These are phyloP conservation scores for Corydoras sp. DNA, from an alignment of 2,113 vertebrate species.

Conservation along the genomic window DNA sequence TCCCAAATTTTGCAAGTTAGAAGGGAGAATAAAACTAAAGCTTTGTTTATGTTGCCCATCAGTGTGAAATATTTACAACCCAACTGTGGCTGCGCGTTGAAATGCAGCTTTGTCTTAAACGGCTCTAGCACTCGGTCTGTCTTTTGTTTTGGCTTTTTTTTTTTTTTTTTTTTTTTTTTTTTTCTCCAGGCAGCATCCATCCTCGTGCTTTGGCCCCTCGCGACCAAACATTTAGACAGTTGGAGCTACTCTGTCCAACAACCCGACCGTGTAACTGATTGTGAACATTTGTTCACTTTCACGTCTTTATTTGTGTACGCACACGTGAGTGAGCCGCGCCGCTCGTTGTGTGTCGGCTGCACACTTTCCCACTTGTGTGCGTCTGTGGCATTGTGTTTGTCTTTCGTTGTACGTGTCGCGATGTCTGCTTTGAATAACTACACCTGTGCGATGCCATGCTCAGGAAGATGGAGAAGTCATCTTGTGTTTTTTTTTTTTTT, in stretches of 20 bases:
- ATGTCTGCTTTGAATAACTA: conserved; percentile 1
- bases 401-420: conserved; percentile 47
- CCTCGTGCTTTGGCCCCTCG: no score
- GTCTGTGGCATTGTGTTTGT: conserved; percentile 49
- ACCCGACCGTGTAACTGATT: no score
- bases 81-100: no score
- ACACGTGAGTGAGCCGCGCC: background rate
- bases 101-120: no score
- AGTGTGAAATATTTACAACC: conserved; percentile 68
- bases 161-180: no score
- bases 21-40: conserved; percentile 67
- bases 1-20: conserved; percentile 64
- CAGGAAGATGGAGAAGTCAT: conserved; percentile 11
- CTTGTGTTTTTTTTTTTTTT: conserved; percentile 2
- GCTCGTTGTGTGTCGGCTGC: background rate
- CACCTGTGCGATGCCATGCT: conserved; percentile 7
- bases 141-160: no score
- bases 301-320: background rate
- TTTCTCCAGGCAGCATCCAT: no score
- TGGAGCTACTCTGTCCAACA: no score
- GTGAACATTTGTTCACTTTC: no score
- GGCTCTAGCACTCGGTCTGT: no score
- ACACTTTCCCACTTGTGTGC: conserved; percentile 36
- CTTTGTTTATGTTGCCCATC: conserved; percentile 73
- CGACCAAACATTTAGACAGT: no score